Conservation (phyloP, 2,113 vertebrate genomes). For the Campylorhamphus procurvoides region DNA sequence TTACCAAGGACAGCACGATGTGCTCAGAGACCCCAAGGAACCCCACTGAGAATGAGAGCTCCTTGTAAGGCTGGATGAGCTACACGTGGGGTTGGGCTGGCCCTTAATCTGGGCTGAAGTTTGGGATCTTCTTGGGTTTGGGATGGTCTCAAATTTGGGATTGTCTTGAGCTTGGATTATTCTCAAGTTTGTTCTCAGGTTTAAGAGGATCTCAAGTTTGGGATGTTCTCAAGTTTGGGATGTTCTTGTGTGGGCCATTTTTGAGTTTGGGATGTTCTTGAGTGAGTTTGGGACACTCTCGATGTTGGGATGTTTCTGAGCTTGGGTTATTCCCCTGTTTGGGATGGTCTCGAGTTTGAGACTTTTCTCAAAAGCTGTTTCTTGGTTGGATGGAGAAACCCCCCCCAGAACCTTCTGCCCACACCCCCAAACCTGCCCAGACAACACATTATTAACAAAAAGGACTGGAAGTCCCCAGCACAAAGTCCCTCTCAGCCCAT, state of each 20-base stretch:
- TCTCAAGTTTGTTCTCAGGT: background rate
- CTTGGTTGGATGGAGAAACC: background rate
- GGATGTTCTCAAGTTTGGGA: background rate
- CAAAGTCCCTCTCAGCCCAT: background rate
- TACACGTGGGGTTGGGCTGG: background rate
- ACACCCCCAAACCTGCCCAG: background rate
- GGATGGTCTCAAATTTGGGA: background rate
- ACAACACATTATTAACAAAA: accelerated
- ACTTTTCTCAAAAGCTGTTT: accelerated
- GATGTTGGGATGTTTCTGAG: background rate
- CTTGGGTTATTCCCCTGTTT: background rate
- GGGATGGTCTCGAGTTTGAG: too few species aligned
- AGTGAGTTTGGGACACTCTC: background rate
- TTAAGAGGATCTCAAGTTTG: background rate
- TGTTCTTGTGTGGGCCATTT: background rate
- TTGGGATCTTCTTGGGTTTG: background rate
- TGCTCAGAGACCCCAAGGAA: background rate
- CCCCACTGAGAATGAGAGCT: background rate
- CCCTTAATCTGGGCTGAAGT: background rate
- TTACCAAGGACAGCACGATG: accelerated
- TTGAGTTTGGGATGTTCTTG: background rate
- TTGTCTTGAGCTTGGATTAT: background rate
- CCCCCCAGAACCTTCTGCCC: background rate
- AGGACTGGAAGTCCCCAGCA: background rate
- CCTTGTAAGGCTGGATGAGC: background rate